Conservation (phyloP, 1,140 invertebrate genomes). For the Caenorhabditis inopinata region DNA sequence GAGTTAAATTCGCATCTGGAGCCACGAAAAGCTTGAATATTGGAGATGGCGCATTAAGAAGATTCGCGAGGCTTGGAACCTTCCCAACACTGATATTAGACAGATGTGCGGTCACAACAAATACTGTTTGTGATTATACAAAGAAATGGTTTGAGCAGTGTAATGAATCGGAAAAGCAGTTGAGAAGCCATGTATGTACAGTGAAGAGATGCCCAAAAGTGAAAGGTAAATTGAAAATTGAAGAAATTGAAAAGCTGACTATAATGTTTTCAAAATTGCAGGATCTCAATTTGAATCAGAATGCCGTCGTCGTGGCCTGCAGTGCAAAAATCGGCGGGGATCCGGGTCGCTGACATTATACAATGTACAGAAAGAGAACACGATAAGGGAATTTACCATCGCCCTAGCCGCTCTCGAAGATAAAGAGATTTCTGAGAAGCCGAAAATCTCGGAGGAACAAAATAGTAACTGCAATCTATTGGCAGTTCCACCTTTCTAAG, state of each 20-base stretch:
- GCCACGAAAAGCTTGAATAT: not conserved
- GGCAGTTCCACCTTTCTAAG: not conserved
- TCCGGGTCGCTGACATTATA: constrained; percentile 37
- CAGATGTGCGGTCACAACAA: constrained; percentile 34
- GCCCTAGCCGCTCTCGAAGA: constrained; percentile 11
- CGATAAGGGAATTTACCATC: constrained; percentile 3
- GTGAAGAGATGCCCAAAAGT: constrained; percentile 38
- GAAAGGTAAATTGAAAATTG: not conserved
- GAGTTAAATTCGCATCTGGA: constrained; percentile 3
- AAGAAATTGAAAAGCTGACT: not conserved
- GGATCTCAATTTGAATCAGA: constrained; percentile 19
- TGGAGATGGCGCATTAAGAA: constrained; percentile 28
- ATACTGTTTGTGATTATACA: constrained; percentile 36
- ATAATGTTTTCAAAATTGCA: not conserved
- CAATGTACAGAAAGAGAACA: constrained; percentile 30
- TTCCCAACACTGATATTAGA: constrained; percentile 31
- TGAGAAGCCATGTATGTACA: constrained; percentile 31
- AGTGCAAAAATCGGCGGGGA: constrained; percentile 1
- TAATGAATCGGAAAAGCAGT: constrained; percentile 7
- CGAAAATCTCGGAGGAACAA: not conserved
- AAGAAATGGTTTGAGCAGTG: constrained; percentile 32
- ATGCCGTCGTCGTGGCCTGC: constrained; percentile 31
- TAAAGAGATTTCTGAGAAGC: not conserved
- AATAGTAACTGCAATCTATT: not conserved
- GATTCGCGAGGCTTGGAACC: not conserved